A percentile compares a stretch with the other conserved stretches of the same genome.
Evolutionary conservation across 2,113 vertebrate species (phyloP).

Genomic region (Poecile atricapillus): DNA sequence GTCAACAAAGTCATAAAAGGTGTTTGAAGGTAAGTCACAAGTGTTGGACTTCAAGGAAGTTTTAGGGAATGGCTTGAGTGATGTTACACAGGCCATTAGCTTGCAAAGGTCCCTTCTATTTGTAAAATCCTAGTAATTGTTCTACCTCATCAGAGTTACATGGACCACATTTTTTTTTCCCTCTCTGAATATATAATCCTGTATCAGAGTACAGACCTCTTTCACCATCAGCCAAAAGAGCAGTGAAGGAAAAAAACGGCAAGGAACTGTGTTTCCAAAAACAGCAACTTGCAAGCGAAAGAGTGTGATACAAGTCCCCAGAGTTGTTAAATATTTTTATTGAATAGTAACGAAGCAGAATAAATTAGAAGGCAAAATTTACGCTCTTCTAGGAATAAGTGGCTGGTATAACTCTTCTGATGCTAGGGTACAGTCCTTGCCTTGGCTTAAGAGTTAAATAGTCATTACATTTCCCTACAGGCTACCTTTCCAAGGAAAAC

Average conservation of each 20-base stretch:
- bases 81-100: background rate
- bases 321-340: background rate
- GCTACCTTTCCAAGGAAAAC: slow-evolving; percentile 20
- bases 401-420: background rate
- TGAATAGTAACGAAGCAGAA: background rate
- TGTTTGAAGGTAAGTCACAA: background rate
- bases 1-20: slow-evolving; percentile 9
- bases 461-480: background rate
- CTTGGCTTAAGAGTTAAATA: slow-evolving; percentile 21
- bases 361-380: background rate
- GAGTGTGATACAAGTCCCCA: background rate
- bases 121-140: background rate
- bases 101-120: background rate
- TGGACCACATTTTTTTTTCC: background rate
- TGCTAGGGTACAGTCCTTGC: background rate
- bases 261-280: background rate
- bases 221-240: background rate
- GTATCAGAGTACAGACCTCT: background rate
- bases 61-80: background rate
- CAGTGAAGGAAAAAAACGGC: background rate
- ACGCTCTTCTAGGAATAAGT: background rate
- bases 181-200: background rate
- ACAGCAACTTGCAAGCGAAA: rapidly evolving
- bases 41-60: background rate
- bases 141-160: background rate